phyloP scores from a whole-genome alignment of 2,888 invertebrate genomes.

The Candidula unifasciata region DNA sequence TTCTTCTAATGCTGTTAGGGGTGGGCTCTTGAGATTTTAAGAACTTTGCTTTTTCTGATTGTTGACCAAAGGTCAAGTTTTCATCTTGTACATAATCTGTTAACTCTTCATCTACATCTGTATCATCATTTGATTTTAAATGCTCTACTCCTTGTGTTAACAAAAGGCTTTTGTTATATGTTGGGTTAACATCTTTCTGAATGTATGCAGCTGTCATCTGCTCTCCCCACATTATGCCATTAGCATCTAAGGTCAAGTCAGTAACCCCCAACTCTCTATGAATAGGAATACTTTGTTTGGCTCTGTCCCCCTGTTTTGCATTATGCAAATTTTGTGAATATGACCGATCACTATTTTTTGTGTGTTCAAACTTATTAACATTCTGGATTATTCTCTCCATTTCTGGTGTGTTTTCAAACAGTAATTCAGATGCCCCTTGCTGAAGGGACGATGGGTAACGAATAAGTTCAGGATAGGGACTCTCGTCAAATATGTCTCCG shows the following conservation, averaged over 20 bases:
- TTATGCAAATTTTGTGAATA: background rate
- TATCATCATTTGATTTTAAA: slow-evolving; percentile 18
- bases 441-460: background rate
- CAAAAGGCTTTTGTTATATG: background rate
- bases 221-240: slow-evolving; percentile 68
- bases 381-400: slow-evolving; percentile 35
- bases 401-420: slow-evolving; percentile 49
- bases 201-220: background rate
- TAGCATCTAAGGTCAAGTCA: slow-evolving; percentile 63
- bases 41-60: slow-evolving; percentile 19
- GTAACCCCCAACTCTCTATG: background rate
- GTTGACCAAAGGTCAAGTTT: background rate
- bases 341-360: background rate
- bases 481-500: background rate
- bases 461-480: background rate
- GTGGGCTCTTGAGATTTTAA: background rate
- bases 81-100: slow-evolving; percentile 34
- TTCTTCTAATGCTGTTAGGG: background rate
- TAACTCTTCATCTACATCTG: slow-evolving; percentile 47
- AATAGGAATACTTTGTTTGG: background rate
- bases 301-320: background rate
- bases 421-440: background rate
- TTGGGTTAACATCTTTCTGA: background rate
- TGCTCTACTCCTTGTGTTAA: background rate
- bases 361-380: slow-evolving; percentile 17